Evolutionary conservation across 2,797 vertebrate genomes (phyloP).

Genomic region (Pseudochaenichthys georgianus): DNA sequence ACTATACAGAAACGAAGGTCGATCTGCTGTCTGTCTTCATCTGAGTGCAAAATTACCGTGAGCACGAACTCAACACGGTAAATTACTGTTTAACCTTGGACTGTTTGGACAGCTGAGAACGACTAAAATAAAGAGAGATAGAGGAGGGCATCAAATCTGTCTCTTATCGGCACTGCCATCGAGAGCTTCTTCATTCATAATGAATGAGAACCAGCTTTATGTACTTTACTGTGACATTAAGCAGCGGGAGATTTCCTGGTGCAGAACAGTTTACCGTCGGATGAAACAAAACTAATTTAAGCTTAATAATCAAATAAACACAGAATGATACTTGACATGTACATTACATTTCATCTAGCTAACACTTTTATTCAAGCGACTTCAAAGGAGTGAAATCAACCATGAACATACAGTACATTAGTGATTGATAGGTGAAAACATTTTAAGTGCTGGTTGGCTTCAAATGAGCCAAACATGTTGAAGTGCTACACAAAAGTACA

Average conservation of each 20-base stretch:
- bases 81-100: conserved; percentile 49
- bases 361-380: too few species aligned
- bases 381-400: too few species aligned
- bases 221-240: conserved; percentile 19
- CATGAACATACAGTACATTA: too few species aligned
- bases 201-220: conserved; percentile 29
- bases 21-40: conserved; percentile 36
- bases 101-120: conserved; percentile 21
- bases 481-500: too few species aligned
- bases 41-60: conserved; percentile 33
- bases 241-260: conserved; percentile 13
- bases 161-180: background rate
- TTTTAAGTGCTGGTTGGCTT: too few species aligned
- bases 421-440: too few species aligned
- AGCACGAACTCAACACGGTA: background rate
- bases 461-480: too few species aligned
- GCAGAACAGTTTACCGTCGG: background rate
- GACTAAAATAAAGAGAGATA: conserved; percentile 13
- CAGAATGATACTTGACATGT: too few species aligned
- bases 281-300: conserved; percentile 13
- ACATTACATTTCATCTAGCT: too few species aligned
- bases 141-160: conserved; percentile 2
- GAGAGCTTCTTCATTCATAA: conserved; percentile 34
- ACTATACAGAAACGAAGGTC: conserved; percentile 37
- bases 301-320: conserved; percentile 4